Evolutionary conservation across 2,888 invertebrate species (phyloP), one percentile per base, ranked within the genome.

Genomic region (Lordiphosa fenestrarum): DNA sequence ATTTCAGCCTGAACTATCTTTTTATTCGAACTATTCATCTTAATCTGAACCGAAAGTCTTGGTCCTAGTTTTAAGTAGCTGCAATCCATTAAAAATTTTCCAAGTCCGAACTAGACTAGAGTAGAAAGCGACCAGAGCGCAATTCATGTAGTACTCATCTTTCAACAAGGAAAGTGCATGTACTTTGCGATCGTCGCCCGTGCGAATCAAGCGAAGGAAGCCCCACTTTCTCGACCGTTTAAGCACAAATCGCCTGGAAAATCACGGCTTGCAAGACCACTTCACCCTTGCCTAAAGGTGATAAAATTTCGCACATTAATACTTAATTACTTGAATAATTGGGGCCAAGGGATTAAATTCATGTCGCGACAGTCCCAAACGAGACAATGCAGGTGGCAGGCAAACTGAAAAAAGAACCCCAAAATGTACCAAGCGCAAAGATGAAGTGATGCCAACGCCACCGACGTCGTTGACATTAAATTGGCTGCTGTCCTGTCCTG

Each of bases 241-340:
- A 80, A 59, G 66, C 81, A 81, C 81, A 81, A 86, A 85, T 87
- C 70, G 72, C 53, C 77, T 86, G 86, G 87, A 86, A 87, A 86
- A 86, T 86, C 86, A 86, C 72, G 69, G 60, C 72, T 60, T 69
- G 74, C 53, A 55, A 59, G 55, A 44, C 61, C 40, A 55, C 60
- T 67, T 69, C 65, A 54, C 52, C 71, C 75, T 83, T 69, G 77
- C 59, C 10, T 60, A 64, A 73, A 85, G 85, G 88, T 85, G 86
- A 87, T 87, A 87, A 67, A 75, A 76, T 86, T 87, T 87, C 88
- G 85, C 87, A 86, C 86, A 87, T 86, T 85, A 81, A 87, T 84
- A 87, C 85, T 86, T 87, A 87, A 87, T 87, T 86, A 84, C 86
- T 82, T 77, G 86, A 80, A 78, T 87, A 87, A 87, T 87, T 87